Evolutionary conservation across 2,888 invertebrate species (phyloP).

Genomic region (Artemia sinica): DNA sequence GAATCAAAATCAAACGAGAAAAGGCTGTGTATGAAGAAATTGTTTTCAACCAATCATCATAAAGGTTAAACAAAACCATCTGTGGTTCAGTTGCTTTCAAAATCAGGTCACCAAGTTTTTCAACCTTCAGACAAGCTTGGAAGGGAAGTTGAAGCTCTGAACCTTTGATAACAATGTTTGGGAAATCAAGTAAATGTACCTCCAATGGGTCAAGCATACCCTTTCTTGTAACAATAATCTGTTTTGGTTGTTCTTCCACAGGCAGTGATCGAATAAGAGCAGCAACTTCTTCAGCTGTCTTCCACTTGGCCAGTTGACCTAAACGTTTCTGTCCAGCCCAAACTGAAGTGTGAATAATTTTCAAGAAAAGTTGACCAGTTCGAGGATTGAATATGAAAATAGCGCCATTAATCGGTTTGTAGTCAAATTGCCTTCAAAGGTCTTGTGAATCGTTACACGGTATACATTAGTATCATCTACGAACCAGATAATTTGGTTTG

Average conservation of each 20-base stretch:
- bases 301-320: conserved; percentile 95
- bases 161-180: conserved; percentile 99
- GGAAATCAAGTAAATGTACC: conserved; percentile 96
- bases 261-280: conserved; percentile 95
- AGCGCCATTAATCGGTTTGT: conserved; percentile 98
- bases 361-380: conserved; percentile 94
- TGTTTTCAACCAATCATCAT: conserved; percentile 98
- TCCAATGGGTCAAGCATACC: conserved; percentile 99
- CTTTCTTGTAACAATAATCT: conserved; percentile 97
- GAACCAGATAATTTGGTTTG: conserved; percentile 99
- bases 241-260: conserved; percentile 98
- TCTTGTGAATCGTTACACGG: conserved; percentile 97
- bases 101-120: conserved; percentile 97
- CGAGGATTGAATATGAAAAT: conserved; percentile 99
- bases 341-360: conserved; percentile 98
- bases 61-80: conserved; percentile 97
- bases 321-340: conserved; percentile 99
- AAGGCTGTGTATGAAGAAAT: conserved; percentile 98
- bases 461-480: conserved; percentile 99
- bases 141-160: conserved; percentile 95
- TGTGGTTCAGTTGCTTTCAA: conserved; percentile 98
- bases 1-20: conserved; percentile 84
- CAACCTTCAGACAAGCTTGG: conserved; percentile 95
- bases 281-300: conserved; percentile 99
- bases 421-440: conserved; percentile 96